These are phyloP conservation scores for Aphrophora alni DNA, from an alignment of 2,888 invertebrate genomes.

Conservation along the genomic window DNA sequence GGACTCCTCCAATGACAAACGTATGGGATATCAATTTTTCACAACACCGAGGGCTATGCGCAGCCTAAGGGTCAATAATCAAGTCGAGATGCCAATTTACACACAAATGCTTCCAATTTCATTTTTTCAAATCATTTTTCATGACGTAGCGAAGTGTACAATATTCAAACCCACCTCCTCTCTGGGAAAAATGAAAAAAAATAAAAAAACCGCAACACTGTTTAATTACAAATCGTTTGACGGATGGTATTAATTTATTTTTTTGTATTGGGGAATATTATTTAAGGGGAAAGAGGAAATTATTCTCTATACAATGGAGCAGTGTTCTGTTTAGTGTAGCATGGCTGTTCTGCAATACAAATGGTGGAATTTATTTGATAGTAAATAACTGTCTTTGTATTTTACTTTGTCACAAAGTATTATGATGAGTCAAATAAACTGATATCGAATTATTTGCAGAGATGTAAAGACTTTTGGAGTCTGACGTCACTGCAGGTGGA, in stretches of 20 bases:
- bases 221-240: not conserved
- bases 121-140: slow-evolving; percentile 8
- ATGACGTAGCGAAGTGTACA: not conserved
- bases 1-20: not conserved
- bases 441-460: no score
- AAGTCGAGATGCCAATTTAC: slow-evolving; percentile 37
- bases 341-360: no score
- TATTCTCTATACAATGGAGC: no score
- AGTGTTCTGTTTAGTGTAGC: no score
- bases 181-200: not conserved
- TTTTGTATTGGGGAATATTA: not conserved
- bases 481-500: no score
- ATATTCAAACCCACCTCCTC: not conserved
- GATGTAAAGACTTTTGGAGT: no score
- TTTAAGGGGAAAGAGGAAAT: no score
- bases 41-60: not conserved
- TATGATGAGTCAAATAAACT: no score
- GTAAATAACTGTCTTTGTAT: no score
- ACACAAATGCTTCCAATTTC: slow-evolving; percentile 38
- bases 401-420: no score
- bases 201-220: not conserved
- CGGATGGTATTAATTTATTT: not conserved
- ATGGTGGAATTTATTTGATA: no score
- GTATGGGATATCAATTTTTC: not conserved
- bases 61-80: not conserved